A percentile compares a stretch with the other conserved stretches of the same genome.
These are phyloP conservation scores for Notoglanidium macrostoma DNA, from an alignment of 2,797 vertebrate genomes.

Conservation along the genomic window DNA sequence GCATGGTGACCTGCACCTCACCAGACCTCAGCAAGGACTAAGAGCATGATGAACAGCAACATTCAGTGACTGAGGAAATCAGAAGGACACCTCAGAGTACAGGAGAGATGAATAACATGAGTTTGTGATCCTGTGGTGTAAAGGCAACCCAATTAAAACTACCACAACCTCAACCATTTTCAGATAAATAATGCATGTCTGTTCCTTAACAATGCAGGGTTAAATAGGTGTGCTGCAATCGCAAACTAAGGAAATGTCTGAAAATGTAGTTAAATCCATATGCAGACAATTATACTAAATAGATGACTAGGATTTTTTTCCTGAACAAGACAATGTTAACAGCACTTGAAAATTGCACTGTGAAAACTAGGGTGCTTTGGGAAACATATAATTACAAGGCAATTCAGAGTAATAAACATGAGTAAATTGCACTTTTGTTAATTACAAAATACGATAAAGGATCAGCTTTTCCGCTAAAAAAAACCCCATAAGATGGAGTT, in stretches of 20 bases:
- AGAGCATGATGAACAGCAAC: not conserved
- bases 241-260: conserved; percentile 8
- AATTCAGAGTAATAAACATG: conserved; percentile 28
- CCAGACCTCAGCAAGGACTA: conserved; percentile 78
- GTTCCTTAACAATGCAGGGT: conserved; percentile 4
- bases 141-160: conserved; percentile 20
- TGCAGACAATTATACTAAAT: not conserved
- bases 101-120: conserved; percentile 2
- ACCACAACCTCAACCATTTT: conserved; percentile 25
- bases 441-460: conserved; percentile 13
- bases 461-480: not conserved
- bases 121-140: conserved; percentile 4
- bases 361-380: conserved; percentile 41
- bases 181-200: conserved; percentile 44
- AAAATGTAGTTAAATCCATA: conserved; percentile 19
- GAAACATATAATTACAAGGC: conserved; percentile 9
- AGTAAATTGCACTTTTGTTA: conserved; percentile 7
- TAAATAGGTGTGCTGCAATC: not conserved
- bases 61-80: not conserved
- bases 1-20: conserved; percentile 69
- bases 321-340: conserved; percentile 1
- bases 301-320: not conserved
- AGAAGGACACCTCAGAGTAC: conserved; percentile 22
- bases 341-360: conserved; percentile 42
- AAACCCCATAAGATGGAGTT: not conserved